Conservation (phyloP, 2,888 invertebrate species). For the Alloplasta piceator region DNA sequence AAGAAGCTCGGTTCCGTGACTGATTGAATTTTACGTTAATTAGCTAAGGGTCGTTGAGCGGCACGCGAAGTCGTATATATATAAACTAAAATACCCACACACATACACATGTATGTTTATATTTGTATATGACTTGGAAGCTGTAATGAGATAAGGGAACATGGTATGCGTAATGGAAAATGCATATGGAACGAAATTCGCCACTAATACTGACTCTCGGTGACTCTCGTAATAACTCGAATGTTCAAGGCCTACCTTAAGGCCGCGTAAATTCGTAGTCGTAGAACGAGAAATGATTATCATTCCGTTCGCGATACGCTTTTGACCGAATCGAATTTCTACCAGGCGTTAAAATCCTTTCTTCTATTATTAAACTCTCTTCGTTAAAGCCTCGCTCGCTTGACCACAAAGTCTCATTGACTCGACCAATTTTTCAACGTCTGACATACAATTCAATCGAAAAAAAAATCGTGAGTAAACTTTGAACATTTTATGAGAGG, state of each 20-base stretch:
- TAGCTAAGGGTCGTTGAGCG: constrained; percentile 79
- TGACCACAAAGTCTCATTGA: too few relatives aligned
- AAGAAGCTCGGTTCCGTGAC: constrained; percentile 71
- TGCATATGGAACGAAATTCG: constrained; percentile 65
- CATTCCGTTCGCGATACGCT: constrained; percentile 24
- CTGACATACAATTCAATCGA: too few relatives aligned
- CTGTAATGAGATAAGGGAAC: constrained; percentile 67
- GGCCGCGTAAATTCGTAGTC: constrained; percentile 29
- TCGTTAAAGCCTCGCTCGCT: too few relatives aligned
- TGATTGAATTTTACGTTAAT: constrained; percentile 80
- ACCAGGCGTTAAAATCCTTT: background rate
- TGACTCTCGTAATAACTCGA: constrained; percentile 40
- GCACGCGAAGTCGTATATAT: constrained; percentile 73
- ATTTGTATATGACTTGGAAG: constrained; percentile 60
- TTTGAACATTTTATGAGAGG: too few relatives aligned
- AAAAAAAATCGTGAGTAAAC: too few relatives aligned
- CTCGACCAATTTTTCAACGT: too few relatives aligned
- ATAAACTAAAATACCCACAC: background rate
- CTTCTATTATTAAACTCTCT: background rate
- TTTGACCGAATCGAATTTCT: constrained; percentile 11
- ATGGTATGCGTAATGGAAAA: constrained; percentile 68
- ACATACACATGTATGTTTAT: constrained; percentile 9
- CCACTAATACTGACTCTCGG: constrained; percentile 35
- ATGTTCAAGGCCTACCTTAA: constrained; percentile 30
- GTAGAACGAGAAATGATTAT: constrained; percentile 17